These are phyloP conservation scores for Athalia cordata DNA, from an alignment of 2,888 invertebrate species.

Conservation along the genomic window DNA sequence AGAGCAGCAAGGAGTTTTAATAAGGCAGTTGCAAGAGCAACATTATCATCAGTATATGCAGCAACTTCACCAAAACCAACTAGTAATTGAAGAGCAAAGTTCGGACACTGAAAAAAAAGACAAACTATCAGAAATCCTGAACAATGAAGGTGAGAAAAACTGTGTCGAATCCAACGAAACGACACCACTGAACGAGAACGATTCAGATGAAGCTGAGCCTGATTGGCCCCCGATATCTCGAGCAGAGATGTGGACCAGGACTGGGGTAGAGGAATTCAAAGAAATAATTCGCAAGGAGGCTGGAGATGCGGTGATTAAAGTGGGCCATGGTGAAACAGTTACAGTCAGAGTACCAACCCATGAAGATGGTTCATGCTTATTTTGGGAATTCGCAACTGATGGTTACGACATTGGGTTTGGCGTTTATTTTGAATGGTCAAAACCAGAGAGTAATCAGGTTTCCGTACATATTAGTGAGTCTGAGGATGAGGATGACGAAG, in stretches of 20 bases:
- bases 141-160: constrained; percentile 53
- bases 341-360: constrained; percentile 98
- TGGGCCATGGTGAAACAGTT: constrained; percentile 97
- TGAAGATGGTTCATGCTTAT: constrained; percentile 92
- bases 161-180: constrained; percentile 52
- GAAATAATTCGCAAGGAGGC: constrained; percentile 86
- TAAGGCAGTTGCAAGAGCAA: constrained; percentile 97
- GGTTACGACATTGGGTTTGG: constrained; percentile 98
- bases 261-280: constrained; percentile 93
- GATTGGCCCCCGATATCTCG: constrained; percentile 78
- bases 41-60: constrained; percentile 99
- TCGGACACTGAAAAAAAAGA: constrained; percentile 54
- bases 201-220: constrained; percentile 60
- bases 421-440: constrained; percentile 98
- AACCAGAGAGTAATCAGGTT: constrained; percentile 87
- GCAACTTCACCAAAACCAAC: constrained; percentile 81
- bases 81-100: constrained; percentile 67
- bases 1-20: constrained; percentile 94
- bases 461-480: constrained; percentile 98
- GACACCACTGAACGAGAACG: constrained; percentile 57
- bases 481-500: constrained; percentile 91
- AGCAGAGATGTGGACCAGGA: constrained; percentile 97
- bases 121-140: constrained; percentile 52
- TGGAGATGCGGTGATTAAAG: constrained; percentile 92
- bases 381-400: constrained; percentile 99